These are phyloP conservation scores for Spondyliosoma cantharus DNA, from an alignment of 2,797 vertebrate species.

Conservation along the genomic window DNA sequence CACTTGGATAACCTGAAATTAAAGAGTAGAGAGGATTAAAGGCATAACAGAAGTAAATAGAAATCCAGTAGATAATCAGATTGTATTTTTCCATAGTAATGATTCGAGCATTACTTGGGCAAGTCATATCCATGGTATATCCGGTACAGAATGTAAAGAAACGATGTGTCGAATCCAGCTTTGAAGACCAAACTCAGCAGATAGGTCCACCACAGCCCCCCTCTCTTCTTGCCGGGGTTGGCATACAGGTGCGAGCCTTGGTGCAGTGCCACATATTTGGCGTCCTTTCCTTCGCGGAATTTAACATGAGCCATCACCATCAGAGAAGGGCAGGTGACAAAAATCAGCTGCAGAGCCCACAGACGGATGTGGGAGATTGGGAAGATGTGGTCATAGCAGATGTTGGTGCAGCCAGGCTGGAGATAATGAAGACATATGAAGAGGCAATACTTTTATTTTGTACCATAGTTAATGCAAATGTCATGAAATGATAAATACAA, in stretches of 20 bases:
- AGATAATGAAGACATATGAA: constrained; percentile 11
- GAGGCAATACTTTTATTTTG: not conserved
- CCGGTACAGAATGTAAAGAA: constrained; percentile 89
- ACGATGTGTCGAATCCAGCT: constrained; percentile 84
- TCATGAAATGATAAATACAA: constrained; percentile 21
- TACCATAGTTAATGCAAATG: not conserved
- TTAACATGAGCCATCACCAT: constrained; percentile 95
- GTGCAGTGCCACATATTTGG: constrained; percentile 71
- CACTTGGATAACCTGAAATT: constrained; percentile 84
- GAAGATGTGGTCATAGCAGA: constrained; percentile 93
- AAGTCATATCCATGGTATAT: constrained; percentile 90
- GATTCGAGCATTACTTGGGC: constrained; percentile 74
- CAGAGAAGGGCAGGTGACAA: constrained; percentile 94
- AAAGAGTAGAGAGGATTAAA: not conserved
- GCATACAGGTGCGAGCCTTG: constrained; percentile 79
- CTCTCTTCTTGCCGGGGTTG: constrained; percentile 90
- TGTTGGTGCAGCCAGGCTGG: constrained; percentile 90
- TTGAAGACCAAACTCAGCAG: constrained; percentile 91
- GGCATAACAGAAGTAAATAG: not conserved
- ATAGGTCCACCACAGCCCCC: constrained; percentile 95
- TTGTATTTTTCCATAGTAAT: not conserved
- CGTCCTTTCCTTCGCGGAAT: constrained; percentile 87
- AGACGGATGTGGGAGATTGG: constrained; percentile 95
- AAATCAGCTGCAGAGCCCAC: constrained; percentile 97
- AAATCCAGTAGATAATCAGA: not conserved